Evolutionary conservation across 2,888 invertebrate species (phyloP).

Genomic region (Folsomia candida): DNA sequence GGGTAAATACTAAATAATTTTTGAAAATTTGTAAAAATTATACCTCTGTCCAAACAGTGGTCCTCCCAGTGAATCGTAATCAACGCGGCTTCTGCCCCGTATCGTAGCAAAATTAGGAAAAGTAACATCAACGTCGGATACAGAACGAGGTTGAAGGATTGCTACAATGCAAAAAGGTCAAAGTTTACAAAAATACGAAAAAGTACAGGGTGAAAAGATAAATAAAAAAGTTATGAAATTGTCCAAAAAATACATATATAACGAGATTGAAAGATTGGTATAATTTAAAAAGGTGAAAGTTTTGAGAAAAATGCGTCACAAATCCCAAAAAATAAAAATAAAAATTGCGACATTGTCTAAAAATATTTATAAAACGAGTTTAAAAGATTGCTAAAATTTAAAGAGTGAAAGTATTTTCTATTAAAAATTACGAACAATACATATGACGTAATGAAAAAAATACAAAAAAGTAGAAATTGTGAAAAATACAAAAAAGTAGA

Average conservation of each 20-base stretch:
- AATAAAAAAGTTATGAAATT: too few relatives aligned
- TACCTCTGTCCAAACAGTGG: conserved; percentile 29
- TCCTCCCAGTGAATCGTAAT: conserved; percentile 30
- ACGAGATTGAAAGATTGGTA: neutral
- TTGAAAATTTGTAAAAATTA: neutral
- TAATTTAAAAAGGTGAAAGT: too few relatives aligned
- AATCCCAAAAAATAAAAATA: too few relatives aligned
- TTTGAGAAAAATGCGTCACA: too few relatives aligned
- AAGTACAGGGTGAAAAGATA: neutral
- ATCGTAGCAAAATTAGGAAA: conserved; percentile 31
- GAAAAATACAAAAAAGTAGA: too few relatives aligned
- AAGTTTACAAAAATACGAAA: conserved; percentile 1
- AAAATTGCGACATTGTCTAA: too few relatives aligned
- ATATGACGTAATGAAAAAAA: too few relatives aligned
- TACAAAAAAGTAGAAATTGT: too few relatives aligned
- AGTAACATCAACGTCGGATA: conserved; percentile 34
- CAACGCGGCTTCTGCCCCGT: conserved; percentile 31
- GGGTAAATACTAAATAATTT: neutral
- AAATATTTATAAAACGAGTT: neutral
- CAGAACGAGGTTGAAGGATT: conserved; percentile 31
- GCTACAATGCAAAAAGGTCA: conserved; percentile 21
- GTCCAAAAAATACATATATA: too few relatives aligned
- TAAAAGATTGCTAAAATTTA: too few relatives aligned
- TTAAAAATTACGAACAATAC: too few relatives aligned
- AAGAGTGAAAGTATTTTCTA: too few relatives aligned